Evolutionary conservation across 2,797 vertebrate species (phyloP), one percentile per base, ranked within the genome.

Genomic region (Helostoma temminkii): DNA sequence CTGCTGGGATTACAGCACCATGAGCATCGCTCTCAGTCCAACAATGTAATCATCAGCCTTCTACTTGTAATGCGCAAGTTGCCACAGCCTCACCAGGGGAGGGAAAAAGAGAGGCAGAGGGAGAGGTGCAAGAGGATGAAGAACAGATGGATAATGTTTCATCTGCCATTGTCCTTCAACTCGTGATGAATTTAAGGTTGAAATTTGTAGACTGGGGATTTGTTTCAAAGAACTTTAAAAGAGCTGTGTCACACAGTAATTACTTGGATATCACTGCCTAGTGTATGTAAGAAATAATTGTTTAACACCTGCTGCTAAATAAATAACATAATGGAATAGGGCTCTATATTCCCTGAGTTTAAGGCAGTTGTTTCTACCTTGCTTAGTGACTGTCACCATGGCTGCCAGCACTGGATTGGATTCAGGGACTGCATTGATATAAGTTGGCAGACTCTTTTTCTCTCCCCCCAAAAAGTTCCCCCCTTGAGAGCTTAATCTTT

Each of bases 21-120:
- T 76, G 78, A 91, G 89, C 90, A 91, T 90, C 82, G 90, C 90
- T 92, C 90, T 91, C 87, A 87, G 86, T 91, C 83, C 91, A 87
- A 91, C 90, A 88, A 90, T 92, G 91, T 91, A 91, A 93, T 92
- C 91, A 92, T 93, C 90, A 90, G 88, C 82, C 84, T 73, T 80
- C 89, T 85, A 81, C 87, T 93, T 93, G 88, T 84, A 88, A 93
- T 93, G 92, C 87, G 66, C 85, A 88, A 86, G 90, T 89, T 55
- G 87, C 88, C 78, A 74, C 81, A 9, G 78, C 80, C 70, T 67
- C 88, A 85, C 86, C 80, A 28, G 80, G 73, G 82, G 78, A 70
- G 66, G 66, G 49, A 46, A 60, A 60, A 59, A 45, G 72, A 52
- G 78, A 71, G 77, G 65, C 65, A 56, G 34, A 64, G 77, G 65